Evolutionary conservation across 2,113 vertebrate genomes (phyloP).

Genomic region (Shinisaurus crocodilurus): DNA sequence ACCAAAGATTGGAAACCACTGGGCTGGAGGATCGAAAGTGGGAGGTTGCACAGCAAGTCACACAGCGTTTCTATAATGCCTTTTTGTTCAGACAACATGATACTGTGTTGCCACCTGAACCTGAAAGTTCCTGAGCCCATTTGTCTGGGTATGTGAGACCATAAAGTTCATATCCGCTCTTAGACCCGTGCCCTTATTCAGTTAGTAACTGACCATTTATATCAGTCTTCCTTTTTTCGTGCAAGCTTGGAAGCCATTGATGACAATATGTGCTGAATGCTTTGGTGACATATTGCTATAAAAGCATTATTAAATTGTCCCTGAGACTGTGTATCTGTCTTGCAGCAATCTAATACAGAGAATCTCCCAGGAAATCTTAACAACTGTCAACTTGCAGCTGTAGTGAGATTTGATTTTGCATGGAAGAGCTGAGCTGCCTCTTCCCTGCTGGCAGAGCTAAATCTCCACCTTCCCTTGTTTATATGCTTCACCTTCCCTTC

Average conservation of each 20-base stretch:
- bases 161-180: no score
- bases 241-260: neutral
- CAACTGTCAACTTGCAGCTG: conserved; percentile 1
- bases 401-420: conserved; percentile 11
- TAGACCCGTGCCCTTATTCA: neutral
- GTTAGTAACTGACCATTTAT: no score
- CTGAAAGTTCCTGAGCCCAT: neutral
- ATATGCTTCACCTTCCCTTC: neutral
- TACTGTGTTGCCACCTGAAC: neutral
- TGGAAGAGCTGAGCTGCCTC: neutral
- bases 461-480: neutral
- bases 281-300: conserved; percentile 16
- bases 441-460: conserved; percentile 16
- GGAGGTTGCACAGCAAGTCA: neutral
- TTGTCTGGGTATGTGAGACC: neutral
- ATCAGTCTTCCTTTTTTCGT: neutral
- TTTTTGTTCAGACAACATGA: neutral
- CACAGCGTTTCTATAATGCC: neutral
- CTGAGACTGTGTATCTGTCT: conserved; percentile 1
- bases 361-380: neutral
- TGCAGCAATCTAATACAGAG: neutral
- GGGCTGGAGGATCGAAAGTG: no score
- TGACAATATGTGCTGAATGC: conserved; percentile 14
- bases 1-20: no score
- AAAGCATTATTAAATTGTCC: conserved; percentile 18